Evolutionary conservation across 2,113 vertebrate genomes (phyloP), one percentile per base, ranked within the genome.

Genomic region (Atherinomorus stipes): DNA sequence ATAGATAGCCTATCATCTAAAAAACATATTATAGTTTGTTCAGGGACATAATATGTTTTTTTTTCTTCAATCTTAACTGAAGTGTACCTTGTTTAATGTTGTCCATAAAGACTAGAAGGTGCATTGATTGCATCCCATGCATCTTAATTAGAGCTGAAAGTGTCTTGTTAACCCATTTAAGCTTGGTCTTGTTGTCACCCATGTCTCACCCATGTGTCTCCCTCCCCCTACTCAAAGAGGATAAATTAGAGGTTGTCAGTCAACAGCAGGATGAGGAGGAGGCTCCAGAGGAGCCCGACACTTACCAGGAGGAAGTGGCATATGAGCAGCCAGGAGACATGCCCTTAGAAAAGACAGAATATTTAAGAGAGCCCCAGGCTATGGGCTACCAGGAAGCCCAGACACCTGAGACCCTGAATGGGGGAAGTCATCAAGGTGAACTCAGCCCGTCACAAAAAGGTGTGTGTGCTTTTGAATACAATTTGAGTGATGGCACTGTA

Each of bases 71-170:
- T n/a, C n/a, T n/a, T n/a, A n/a, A n/a, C n/a, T n/a, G n/a, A n/a
- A n/a, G n/a, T n/a, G n/a, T n/a, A n/a, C n/a, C n/a, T n/a, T n/a
- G n/a, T n/a, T 42, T 42, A 4, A 38, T 42, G 10, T 57, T 49
- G 4, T 21, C 19, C 2, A 42, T 45, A 23, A 61, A 52, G 51
- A 34, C 9, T 7, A 47, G 23, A 70, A 21, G 2, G 1, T 58
- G n/a, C 65, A 19, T 52, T 51, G 62, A 88, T 81, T 77, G 53
- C 78, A 84, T 88, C 60, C 47, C 77, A 59, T 85, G 57, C 72
- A 58, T 85, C 65, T 85, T 89, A 94, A 94, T 90, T 92, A 49
- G 83, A 83, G 80, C 76, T 85, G 76, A 84, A 86, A 89, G 84
- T 85, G 64, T 83, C 63, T 78, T 68, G 62, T 89, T 11, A 77